Evolutionary conservation across 1,140 invertebrate genomes (phyloP), one percentile per base, ranked within the genome.

Genomic region (Drosophila nigromelanica): DNA sequence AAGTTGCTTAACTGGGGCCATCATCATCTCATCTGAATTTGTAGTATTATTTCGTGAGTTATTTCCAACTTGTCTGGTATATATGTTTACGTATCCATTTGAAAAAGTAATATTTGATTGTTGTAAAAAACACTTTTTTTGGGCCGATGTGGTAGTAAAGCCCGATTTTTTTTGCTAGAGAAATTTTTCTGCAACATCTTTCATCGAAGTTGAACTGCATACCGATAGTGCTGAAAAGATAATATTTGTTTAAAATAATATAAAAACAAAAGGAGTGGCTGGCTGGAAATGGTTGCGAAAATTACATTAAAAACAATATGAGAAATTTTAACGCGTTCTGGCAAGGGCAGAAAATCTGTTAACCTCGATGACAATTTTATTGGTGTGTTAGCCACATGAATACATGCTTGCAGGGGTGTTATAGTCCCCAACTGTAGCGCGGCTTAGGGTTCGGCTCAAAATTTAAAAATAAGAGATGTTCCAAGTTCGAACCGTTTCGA

Each of bases 161-260:
- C 94, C 94, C 93, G 92, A 92, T 91, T 93, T 93, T 93, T 93
- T 93, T 93, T 93, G 95, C 95, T 96, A 96, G 93, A 96, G 95
- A 91, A 96, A 93, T 93, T 96, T 96, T 90, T 96, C 95, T 50
- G 95, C 95, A 43, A 94, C 94, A 71, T 95, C 95, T 93, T 95
- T 96, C 50, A 94, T 95, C 62, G 95, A 95, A 78, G 94, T 95
- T 76, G 95, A 96, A 92, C 95, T 96, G 91, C 95, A 93, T 72
- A 95, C 95, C 71, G 94, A 94, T 78, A 93, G 93, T 73, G 94
- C 94, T 87, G 73, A 15, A 86, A 89, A 59, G 24, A 78, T 35
- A 52, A 1, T 18, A 7, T 30, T 11, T 24, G 10, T 4, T 58
- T 30, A 30, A 30, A 64, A 35, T 60, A 59, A 61, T 43, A 50